Base-by-base conservation (phyloP, 1,140 invertebrate species). In the Sycophila sp. region DNA sequence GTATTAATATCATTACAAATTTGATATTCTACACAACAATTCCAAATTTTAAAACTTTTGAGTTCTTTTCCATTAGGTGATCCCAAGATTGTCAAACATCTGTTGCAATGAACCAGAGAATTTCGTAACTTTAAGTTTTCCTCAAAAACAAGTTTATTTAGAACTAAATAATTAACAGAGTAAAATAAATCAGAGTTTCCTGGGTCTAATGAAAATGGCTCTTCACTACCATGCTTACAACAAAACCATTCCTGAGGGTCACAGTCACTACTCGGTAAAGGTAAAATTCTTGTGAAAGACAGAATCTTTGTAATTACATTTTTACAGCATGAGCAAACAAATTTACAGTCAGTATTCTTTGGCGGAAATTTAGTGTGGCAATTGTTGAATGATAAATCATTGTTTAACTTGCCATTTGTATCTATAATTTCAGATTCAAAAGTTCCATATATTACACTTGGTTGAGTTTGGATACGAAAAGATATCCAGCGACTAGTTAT, bases 181-280 rank as follows among this genome's bases (percentile, higher is more conserved):
- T 85, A 85, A 59, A 86, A 83, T 47, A 81, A 81, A 73, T 85
- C 85, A 2, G 71, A 67, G 13, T 79, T 72, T 42, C 66, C 73
- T 40, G 83, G 82, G 28, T 71, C 51, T 22, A 84, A 62, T 3
- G 77, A 69, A 34, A 71, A 60, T 26, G 55, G n/a, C n/a, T 71
- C 60, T 34, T 73, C 47, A 3, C 71, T 59, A 28, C 40, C 74
- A 42, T 85, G 80, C 17, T 71, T 80, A 66, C 83, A 84, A 55
- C 85, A 86, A 67, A 85, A 86, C 82, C 83, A 86, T 58, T 86
- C 83, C 17, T 65, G 60, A 17, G 80, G 77, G 70, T 85, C 82
- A 60, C 75, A 85, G 10, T 84, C 80, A 19, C 34, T 45, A 40
- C 78, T 77, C 22, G 85, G 85, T 22, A 84, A 30, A 49, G 85